Evolutionary conservation across 2,888 invertebrate species (phyloP), one percentile per base, ranked within the genome.

Genomic region (Meganola albula): DNA sequence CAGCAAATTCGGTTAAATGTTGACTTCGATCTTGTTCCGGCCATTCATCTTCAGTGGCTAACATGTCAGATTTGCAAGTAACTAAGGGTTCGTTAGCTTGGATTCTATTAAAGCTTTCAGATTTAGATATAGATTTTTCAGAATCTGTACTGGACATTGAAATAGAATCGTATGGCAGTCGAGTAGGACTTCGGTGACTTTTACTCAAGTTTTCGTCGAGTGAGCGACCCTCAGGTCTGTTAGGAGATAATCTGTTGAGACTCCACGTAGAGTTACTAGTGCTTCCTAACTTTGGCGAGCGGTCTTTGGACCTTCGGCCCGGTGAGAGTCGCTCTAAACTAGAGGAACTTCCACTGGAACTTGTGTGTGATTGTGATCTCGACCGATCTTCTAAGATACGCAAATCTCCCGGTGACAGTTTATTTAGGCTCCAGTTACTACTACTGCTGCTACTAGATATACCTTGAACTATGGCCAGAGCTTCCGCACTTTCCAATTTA

Each of bases 1-100:
- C 94, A 1, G 94, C 93, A 56, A 94, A 93, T 55, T 93, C 93
- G 2, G 91, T 91, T 40, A 94, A 80, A 62, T 93, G 92, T 53
- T 90, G 90, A 42, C 88, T 87, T 45, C 90, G 90, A 44, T 91
- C 90, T 44, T 71, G 74, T 50, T 90, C 89, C 31, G 87, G 87
- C 91, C 91, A 91, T 20, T 82, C 86, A 28, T 87, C 86, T 50
- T 84, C 82, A 46, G 80, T 84, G 12, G 69, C 60, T 23, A 86
- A 35, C 70, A 87, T 86, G 37, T 87, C 87, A 7, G 84, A 87
- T 52, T 85, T 87, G 44, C 85, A 87, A 1, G 85, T 87, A 1
- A 87, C 69, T n/a, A 87, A 56, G 8, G 83, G 86, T 50, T 87
- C 87, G 40, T 87, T 87, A n/a, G 72, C 73, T 45, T 80, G 80